Evolutionary conservation across 2,113 vertebrate species (phyloP).

Genomic region (Pygoscelis antarcticus): DNA sequence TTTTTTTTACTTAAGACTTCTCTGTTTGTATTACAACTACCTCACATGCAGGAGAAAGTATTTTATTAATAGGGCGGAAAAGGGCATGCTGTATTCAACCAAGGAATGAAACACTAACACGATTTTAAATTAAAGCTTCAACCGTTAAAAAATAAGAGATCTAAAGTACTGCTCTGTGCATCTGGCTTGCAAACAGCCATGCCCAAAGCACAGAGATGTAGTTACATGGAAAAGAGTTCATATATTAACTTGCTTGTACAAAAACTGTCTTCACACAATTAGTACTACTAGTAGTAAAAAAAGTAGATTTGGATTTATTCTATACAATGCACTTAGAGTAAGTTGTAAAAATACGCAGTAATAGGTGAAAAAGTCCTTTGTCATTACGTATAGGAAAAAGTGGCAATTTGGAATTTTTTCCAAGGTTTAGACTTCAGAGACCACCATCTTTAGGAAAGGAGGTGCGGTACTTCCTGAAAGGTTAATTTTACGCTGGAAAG

Average conservation of each 20-base stretch:
- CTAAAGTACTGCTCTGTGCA: neutral
- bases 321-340: neutral
- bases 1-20: neutral
- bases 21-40: neutral
- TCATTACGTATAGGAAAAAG: neutral
- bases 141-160: neutral
- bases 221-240: neutral
- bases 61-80: neutral
- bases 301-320: neutral
- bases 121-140: neutral
- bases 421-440: neutral
- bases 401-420: neutral
- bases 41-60: neutral
- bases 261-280: neutral
- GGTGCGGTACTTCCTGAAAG: neutral
- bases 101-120: neutral
- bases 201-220: neutral
- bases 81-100: neutral
- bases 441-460: neutral
- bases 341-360: neutral
- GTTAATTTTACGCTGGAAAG: neutral
- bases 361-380: neutral
- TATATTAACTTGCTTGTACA: neutral
- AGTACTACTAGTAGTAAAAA: neutral
- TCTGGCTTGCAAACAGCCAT: neutral